Evolutionary conservation across 2,113 vertebrate species (phyloP).

Genomic region (Stigmatopora nigra): DNA sequence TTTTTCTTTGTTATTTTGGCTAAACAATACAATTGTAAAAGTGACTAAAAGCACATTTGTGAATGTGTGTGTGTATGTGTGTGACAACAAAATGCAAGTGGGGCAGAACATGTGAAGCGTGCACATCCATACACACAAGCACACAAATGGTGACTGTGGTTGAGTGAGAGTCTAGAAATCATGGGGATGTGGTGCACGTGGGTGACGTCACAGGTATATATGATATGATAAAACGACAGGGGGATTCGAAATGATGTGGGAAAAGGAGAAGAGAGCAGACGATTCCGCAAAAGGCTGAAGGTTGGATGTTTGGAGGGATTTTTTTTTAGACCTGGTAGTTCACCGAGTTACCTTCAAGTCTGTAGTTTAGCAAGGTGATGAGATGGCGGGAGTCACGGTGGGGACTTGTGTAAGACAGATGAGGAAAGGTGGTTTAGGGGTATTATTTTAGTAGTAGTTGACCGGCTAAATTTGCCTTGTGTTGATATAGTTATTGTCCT

Average conservation of each 20-base stretch:
- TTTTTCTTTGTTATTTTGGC: slow-evolving; percentile 50
- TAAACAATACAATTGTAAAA: slow-evolving; percentile 5
- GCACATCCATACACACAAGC: slow-evolving; percentile 41
- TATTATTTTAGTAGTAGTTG: slow-evolving; percentile 18
- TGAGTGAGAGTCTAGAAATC: slow-evolving; percentile 26
- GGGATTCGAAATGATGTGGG: slow-evolving; percentile 17
- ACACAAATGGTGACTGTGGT: slow-evolving; percentile 22
- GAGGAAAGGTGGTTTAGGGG: slow-evolving; percentile 34
- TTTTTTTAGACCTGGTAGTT: slow-evolving; percentile 33
- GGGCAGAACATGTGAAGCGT: slow-evolving; percentile 35
- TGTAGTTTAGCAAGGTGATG: slow-evolving; percentile 26
- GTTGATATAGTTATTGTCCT: background rate
- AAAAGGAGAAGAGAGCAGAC: slow-evolving; percentile 33
- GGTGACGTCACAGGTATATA: slow-evolving; percentile 39
- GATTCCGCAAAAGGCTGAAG: background rate
- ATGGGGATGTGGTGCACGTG: slow-evolving; percentile 27
- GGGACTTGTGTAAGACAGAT: slow-evolving; percentile 32
- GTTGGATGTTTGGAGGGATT: background rate
- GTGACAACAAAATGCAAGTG: slow-evolving; percentile 18
- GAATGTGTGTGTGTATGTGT: slow-evolving; percentile 14
- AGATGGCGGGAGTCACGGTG: slow-evolving; percentile 17
- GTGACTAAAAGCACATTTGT: slow-evolving; percentile 50
- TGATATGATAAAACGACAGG: slow-evolving; percentile 32
- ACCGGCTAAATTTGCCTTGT: slow-evolving; percentile 17
- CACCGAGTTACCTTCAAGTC: slow-evolving; percentile 28